Evolutionary conservation across 1,140 invertebrate genomes (phyloP).

Genomic region (Phymastichus coffea): DNA sequence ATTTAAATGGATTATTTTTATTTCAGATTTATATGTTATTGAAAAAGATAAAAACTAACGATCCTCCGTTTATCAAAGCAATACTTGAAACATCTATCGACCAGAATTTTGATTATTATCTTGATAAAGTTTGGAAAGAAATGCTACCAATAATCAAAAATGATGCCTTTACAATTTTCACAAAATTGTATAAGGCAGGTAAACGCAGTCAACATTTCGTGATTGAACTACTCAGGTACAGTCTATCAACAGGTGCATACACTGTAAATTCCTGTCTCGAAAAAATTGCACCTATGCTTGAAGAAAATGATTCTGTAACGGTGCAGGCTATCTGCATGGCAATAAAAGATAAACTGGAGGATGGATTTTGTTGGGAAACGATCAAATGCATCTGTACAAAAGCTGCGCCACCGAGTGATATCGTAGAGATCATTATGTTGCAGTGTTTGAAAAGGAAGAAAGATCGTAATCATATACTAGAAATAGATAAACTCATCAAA

Average conservation of each 20-base stretch:
- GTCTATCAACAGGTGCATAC: neutral
- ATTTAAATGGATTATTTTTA: neutral
- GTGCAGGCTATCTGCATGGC: neutral
- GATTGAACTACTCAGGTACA: neutral
- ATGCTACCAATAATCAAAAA: neutral
- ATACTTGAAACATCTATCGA: no score
- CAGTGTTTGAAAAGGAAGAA: conserved; percentile 16
- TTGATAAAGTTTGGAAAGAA: neutral
- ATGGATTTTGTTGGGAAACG: conserved; percentile 20
- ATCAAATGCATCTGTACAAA: conserved; percentile 1
- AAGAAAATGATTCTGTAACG: neutral
- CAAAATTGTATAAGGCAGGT: conserved; percentile 1
- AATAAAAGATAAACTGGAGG: conserved; percentile 1
- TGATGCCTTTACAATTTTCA: neutral
- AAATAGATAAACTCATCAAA: conserved; percentile 8
- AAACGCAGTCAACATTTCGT: neutral
- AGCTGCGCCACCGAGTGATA: conserved; percentile 6
- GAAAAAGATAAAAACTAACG: neutral
- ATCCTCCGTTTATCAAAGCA: no score
- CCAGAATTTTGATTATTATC: conserved; percentile 11
- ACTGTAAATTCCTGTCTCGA: conserved; percentile 10
- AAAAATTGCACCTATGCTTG: neutral
- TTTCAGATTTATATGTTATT: neutral
- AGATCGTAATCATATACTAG: neutral
- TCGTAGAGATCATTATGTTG: conserved; percentile 8